These are phyloP conservation scores for Paramormyrops hopkinsi DNA, from an alignment of 2,797 vertebrate species.

Conservation along the genomic window DNA sequence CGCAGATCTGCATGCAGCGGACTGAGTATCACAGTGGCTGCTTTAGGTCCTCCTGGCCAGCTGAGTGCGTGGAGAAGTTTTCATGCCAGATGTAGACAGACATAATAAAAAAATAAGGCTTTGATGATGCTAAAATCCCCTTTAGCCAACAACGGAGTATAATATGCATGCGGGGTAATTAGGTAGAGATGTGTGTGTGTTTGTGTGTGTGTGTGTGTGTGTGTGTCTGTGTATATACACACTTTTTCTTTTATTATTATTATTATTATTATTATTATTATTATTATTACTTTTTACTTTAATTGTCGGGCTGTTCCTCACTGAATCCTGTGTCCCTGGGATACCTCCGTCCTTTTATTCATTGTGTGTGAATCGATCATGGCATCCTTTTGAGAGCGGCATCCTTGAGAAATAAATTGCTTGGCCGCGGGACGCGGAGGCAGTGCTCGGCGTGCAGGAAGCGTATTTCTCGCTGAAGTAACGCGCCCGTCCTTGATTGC, in stretches of 20 bases:
- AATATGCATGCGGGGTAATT: background rate
- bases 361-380: background rate
- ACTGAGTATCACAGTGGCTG: background rate
- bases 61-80: background rate
- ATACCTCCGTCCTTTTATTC: background rate
- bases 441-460: background rate
- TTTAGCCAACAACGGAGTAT: background rate
- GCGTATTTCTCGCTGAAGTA: background rate
- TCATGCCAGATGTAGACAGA: background rate
- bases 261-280: background rate
- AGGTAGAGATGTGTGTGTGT: background rate
- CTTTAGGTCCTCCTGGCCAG: background rate
- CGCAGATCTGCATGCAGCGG: background rate
- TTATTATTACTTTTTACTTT: background rate
- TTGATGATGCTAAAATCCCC: background rate
- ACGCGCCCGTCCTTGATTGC: slow-evolving; percentile 1
- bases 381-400: background rate
- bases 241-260: background rate
- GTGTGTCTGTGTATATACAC: background rate
- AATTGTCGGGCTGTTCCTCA: background rate
- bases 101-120: background rate
- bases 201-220: background rate
- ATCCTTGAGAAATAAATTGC: slow-evolving; percentile 17
- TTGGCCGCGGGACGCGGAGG: background rate
- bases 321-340: background rate